Conservation (phyloP, 2,797 vertebrate species). For the Gila robusta region DNA sequence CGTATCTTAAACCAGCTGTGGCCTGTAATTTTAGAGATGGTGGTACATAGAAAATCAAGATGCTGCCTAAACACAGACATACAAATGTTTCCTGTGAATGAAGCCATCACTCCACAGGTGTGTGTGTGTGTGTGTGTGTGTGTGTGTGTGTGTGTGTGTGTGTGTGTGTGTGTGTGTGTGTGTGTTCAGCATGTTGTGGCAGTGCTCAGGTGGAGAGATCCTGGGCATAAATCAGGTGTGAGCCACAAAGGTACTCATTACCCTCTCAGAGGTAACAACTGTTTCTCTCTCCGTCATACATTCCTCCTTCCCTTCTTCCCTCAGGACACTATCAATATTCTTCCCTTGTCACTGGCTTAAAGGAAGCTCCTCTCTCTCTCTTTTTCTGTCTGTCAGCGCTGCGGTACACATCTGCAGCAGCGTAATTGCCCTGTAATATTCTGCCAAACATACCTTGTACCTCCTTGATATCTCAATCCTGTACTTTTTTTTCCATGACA, state of each 20-base stretch:
- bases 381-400: slow-evolving; percentile 70
- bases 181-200: slow-evolving; percentile 47
- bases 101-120: slow-evolving; percentile 66
- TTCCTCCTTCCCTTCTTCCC: slow-evolving; percentile 72
- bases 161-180: slow-evolving; percentile 17
- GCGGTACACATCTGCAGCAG: slow-evolving; percentile 82
- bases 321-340: slow-evolving; percentile 64
- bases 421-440: slow-evolving; percentile 76
- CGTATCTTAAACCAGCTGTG: slow-evolving; percentile 39
- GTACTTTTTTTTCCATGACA: slow-evolving; percentile 20
- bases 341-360: slow-evolving; percentile 70
- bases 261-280: slow-evolving; percentile 73
- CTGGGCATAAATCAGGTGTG: slow-evolving; percentile 75
- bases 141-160: slow-evolving; percentile 11
- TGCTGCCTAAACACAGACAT: slow-evolving; percentile 17
- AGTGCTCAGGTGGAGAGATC: slow-evolving; percentile 43
- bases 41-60: slow-evolving; percentile 30
- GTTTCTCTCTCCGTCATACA: slow-evolving; percentile 74
- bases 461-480: slow-evolving; percentile 74
- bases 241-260: slow-evolving; percentile 78
- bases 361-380: slow-evolving; percentile 64
- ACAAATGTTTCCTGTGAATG: slow-evolving; percentile 60
- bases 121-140: slow-evolving; percentile 20
- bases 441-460: slow-evolving; percentile 68
- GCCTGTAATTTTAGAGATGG: slow-evolving; percentile 46